Base-by-base conservation (phyloP, 2,113 vertebrate genomes). In the Epinephelus cyanopodus region DNA sequence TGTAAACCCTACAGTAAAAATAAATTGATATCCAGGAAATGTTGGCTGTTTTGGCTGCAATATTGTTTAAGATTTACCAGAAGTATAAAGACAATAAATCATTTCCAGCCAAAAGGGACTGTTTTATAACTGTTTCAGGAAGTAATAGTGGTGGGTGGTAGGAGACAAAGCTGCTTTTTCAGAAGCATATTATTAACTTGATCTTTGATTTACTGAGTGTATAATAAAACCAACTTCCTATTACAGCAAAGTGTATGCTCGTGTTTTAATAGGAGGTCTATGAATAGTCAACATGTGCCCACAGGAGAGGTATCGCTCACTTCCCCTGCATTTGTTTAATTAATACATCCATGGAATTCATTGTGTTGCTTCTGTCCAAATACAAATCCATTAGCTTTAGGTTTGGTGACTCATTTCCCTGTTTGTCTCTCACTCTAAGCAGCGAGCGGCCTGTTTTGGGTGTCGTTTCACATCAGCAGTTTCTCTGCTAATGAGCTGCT, bases 401-500 rank as follows among this genome's bases (percentile, higher is more conserved):
- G 9, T 39, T 33, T 39, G 10, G 33, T 39, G 66, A 77, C 27
- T 77, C 39, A 50, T 1, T 21, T 27, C 6, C 5, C 50, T 21
- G 60, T 52, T 52, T 65, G 53, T 42, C 25, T 50, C 25, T 58
- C 33, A n/a, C 47, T 73, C 62, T 54, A 12, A 61, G 21, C 50
- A 52, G 52, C 19, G 25, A 63, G n/a, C 66, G 48, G 37, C 42
- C 52, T 77, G 57, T 27, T 78, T 56, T 39, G 18, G 45, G 25
- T 84, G 62, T 78, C 5, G 29, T 54, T 62, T 74, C 69, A 74
- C 63, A 79, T 61, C 61, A 78, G 61, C 62, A 4, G 21, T 73
- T 61, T 78, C 17, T 68, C 54, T 84, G 42, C 54, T 84, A 79
- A 84, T 57, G 77, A 79, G 72, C 72, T 65, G 83, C 67, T 33